Conservation (phyloP, 1,140 invertebrate species). For the Samia ricini region DNA sequence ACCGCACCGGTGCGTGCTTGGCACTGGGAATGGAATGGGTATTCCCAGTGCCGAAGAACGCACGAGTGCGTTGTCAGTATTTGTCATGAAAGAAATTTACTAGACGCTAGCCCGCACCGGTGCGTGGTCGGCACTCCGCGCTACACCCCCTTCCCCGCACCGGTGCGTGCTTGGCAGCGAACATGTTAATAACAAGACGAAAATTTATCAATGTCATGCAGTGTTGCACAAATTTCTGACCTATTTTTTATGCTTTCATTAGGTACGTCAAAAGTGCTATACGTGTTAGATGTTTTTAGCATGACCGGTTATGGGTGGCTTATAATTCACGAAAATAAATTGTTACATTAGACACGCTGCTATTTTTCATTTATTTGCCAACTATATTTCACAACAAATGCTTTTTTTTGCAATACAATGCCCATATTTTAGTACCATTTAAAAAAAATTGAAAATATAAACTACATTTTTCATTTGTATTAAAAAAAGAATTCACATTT, state of each 20-base stretch:
- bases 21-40: too few species aligned
- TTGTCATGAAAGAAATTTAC: too few species aligned
- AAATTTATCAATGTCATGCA: not conserved
- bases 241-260: not conserved
- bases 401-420: not conserved
- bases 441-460: not conserved
- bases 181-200: not conserved
- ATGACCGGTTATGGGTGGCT: not conserved
- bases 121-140: too few species aligned
- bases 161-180: too few species aligned
- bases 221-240: not conserved
- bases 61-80: too few species aligned
- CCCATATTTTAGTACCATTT: not conserved
- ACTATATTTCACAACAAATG: not conserved
- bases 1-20: too few species aligned
- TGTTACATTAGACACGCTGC: not conserved
- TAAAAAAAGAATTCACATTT: too few species aligned
- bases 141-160: too few species aligned
- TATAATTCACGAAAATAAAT: not conserved
- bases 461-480: too few species aligned
- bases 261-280: not conserved
- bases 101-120: too few species aligned
- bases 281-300: not conserved
- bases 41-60: too few species aligned
- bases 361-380: not conserved